A percentile compares a stretch with the other conserved stretches of the same genome.
phyloP scores from a whole-genome alignment of 1,140 invertebrate genomes.

The Helicoverpa armigera region DNA sequence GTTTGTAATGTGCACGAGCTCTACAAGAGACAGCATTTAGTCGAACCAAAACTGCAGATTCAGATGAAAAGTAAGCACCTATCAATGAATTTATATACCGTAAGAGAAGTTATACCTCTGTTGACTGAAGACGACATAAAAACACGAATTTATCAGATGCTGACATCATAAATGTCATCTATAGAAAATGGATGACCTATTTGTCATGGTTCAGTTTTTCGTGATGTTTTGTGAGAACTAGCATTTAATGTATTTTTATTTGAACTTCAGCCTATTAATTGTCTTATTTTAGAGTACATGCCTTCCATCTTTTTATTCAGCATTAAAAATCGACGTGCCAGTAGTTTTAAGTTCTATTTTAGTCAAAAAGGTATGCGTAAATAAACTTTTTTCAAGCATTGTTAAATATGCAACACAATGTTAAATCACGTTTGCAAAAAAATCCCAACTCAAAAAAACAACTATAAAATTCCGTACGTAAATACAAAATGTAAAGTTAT shows the following conservation, averaged over 20 bases:
- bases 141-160: conserved; percentile 33
- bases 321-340: too few relatives aligned
- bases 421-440: neutral
- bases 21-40: neutral
- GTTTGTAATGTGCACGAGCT: too few relatives aligned
- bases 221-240: conserved; percentile 2
- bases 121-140: conserved; percentile 36
- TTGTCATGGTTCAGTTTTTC: neutral
- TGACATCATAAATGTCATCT: conserved; percentile 26
- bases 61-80: neutral
- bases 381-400: too few relatives aligned
- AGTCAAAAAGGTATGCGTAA: too few relatives aligned
- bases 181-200: conserved; percentile 25
- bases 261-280: neutral
- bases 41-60: neutral
- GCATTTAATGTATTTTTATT: neutral
- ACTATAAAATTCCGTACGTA: conserved; percentile 27
- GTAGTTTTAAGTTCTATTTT: too few relatives aligned
- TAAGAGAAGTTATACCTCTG: conserved; percentile 12
- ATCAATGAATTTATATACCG: conserved; percentile 33
- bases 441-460: neutral
- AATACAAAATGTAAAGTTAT: neutral
- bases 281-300: too few relatives aligned
- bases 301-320: too few relatives aligned
- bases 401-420: too few relatives aligned